A percentile compares a stretch with the other conserved stretches of the same genome.
Conservation (phyloP, 2,113 vertebrate species). For the Tachuris rubrigastra region DNA sequence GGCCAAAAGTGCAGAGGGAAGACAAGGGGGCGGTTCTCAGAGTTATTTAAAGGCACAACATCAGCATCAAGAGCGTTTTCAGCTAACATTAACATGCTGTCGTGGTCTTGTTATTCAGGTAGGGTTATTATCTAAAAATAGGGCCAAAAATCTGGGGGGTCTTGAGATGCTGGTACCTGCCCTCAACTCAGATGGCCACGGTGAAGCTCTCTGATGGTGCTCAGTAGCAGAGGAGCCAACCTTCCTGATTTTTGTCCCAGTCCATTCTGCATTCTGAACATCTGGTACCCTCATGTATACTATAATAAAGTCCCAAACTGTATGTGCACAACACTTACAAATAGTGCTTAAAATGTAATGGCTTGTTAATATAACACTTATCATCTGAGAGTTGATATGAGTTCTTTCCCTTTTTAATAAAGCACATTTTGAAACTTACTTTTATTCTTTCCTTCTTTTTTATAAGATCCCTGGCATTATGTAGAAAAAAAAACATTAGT, state of each 20-base stretch:
- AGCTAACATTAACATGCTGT: not conserved
- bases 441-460: not conserved
- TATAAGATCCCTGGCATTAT: not conserved
- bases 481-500: not conserved
- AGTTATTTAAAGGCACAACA: constrained; percentile 57
- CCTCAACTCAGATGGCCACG: not conserved
- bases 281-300: rapidly evolving
- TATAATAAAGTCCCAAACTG: not conserved
- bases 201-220: not conserved
- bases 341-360: not conserved
- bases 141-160: not conserved
- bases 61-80: not conserved
- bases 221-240: not conserved
- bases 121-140: not conserved
- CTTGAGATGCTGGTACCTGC: not conserved
- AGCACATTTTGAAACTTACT: not conserved
- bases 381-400: not conserved
- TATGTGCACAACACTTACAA: not conserved
- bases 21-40: not conserved
- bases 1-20: constrained; percentile 63
- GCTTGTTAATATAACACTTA: not conserved
- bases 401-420: not conserved
- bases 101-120: not conserved
- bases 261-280: not conserved
- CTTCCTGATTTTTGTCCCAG: not conserved